These are phyloP conservation scores for Philopedon plagiatum DNA, from an alignment of 2,888 invertebrate genomes.

Conservation along the genomic window DNA sequence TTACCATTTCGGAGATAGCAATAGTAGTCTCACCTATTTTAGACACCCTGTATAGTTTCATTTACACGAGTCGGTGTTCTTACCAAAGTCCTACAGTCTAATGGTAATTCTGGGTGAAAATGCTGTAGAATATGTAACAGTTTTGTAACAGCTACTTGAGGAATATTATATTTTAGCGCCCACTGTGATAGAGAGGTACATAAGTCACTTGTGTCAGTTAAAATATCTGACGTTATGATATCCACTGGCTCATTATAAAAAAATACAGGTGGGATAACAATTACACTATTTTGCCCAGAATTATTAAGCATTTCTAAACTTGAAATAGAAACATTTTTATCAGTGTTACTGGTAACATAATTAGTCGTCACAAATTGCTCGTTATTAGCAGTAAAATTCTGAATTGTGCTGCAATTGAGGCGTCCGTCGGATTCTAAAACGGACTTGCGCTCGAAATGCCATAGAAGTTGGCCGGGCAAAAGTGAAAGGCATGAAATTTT, in stretches of 20 bases:
- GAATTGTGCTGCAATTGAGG: not conserved
- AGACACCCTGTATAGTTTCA: too few relatives aligned
- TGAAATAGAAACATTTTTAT: not conserved
- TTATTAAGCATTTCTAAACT: too few relatives aligned
- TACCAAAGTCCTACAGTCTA: not conserved
- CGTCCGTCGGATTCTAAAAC: too few relatives aligned
- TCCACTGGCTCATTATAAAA: too few relatives aligned
- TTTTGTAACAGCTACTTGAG: not conserved
- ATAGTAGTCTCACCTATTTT: too few relatives aligned
- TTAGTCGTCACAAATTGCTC: not conserved
- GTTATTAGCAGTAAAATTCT: not conserved
- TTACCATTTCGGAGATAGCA: too few relatives aligned
- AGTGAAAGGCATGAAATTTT: too few relatives aligned
- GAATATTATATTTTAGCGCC: not conserved
- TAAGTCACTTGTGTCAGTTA: not conserved
- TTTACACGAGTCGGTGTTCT: too few relatives aligned
- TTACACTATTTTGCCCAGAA: too few relatives aligned
- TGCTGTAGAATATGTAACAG: not conserved
- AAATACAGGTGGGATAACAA: too few relatives aligned
- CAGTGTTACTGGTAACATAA: not conserved
- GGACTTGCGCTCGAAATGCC: too few relatives aligned
- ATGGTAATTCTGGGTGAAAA: not conserved
- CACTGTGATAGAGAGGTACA: not conserved
- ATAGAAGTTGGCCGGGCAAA: too few relatives aligned
- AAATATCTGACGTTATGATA: not conserved